Evolutionary conservation across 2,888 invertebrate genomes (phyloP).

Genomic region (Drosophila acutilabella): DNA sequence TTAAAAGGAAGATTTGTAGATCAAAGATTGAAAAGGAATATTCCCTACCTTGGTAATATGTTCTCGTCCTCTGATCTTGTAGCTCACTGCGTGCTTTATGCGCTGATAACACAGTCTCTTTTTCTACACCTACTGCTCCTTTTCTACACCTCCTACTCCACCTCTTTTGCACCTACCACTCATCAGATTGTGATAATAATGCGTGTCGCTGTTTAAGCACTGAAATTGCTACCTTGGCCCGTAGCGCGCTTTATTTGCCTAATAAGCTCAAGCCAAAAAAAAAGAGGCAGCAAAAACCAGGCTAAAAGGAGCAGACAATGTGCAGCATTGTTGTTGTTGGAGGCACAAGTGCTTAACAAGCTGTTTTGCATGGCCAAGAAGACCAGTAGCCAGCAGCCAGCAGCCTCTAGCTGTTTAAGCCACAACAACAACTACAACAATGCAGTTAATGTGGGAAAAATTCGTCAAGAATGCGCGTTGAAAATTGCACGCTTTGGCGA

Average conservation of each 20-base stretch:
- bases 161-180: background rate
- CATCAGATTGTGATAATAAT: constrained; percentile 71
- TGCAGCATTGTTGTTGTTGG: constrained; percentile 43
- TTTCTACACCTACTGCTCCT: constrained; percentile 6
- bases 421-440: constrained; percentile 68
- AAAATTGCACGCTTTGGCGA: constrained; percentile 65
- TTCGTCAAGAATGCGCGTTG: constrained; percentile 81
- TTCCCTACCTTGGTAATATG: too few species aligned
- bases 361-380: constrained; percentile 82
- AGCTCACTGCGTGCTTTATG: constrained; percentile 28
- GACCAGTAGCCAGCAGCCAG: constrained; percentile 69
- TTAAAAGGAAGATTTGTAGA: too few species aligned
- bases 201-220: constrained; percentile 60
- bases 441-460: constrained; percentile 83
- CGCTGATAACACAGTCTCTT: constrained; percentile 39
- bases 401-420: constrained; percentile 4
- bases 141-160: background rate
- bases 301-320: constrained; percentile 70
- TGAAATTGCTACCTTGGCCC: constrained; percentile 65
- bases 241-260: constrained; percentile 64
- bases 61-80: constrained; percentile 2
- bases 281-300: constrained; percentile 25
- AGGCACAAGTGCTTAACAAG: constrained; percentile 80
- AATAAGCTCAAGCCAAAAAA: constrained; percentile 60
- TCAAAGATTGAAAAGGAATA: too few species aligned